phyloP scores from a whole-genome alignment of 2,113 vertebrate species.

The Carassius auratus region DNA sequence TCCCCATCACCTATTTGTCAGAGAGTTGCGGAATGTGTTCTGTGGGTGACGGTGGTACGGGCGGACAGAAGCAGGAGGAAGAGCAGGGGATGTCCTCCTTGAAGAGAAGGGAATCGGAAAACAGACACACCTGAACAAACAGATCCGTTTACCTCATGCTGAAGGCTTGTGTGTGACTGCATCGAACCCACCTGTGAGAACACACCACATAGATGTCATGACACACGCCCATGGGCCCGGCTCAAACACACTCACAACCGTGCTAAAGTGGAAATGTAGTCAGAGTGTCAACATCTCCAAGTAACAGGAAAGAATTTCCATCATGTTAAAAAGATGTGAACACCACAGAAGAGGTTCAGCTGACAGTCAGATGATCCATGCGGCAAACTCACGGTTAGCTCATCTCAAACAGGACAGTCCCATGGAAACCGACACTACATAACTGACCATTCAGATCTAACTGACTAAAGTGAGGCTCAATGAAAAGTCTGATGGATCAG shows the following conservation, averaged over 20 bases:
- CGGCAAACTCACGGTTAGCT: slow-evolving; percentile 14
- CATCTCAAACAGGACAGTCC: slow-evolving; percentile 17
- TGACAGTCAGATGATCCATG: slow-evolving; percentile 38
- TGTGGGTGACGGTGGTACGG: slow-evolving; percentile 63
- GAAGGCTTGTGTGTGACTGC: slow-evolving; percentile 55
- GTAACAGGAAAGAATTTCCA: slow-evolving; percentile 45
- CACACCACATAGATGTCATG: slow-evolving; percentile 66
- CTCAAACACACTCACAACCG: slow-evolving; percentile 29
- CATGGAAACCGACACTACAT: slow-evolving; percentile 16
- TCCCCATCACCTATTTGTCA: slow-evolving; percentile 69
- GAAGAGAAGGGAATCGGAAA: slow-evolving; percentile 40
- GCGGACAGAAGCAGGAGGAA: slow-evolving; percentile 36
- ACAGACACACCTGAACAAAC: slow-evolving; percentile 66
- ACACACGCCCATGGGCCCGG: slow-evolving; percentile 46
- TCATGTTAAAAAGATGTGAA: slow-evolving; percentile 36
- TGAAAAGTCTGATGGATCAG: not conserved
- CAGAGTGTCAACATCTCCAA: slow-evolving; percentile 41
- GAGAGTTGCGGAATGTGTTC: slow-evolving; percentile 68
- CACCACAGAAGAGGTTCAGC: not conserved
- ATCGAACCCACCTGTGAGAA: slow-evolving; percentile 62
- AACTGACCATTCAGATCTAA: slow-evolving; percentile 11
- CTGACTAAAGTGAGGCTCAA: not conserved
- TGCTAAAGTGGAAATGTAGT: slow-evolving; percentile 41
- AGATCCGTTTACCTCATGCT: slow-evolving; percentile 60
- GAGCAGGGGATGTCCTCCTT: slow-evolving; percentile 50